These are phyloP conservation scores for Perca fluviatilis DNA, from an alignment of 2,113 vertebrate species.

Conservation along the genomic window DNA sequence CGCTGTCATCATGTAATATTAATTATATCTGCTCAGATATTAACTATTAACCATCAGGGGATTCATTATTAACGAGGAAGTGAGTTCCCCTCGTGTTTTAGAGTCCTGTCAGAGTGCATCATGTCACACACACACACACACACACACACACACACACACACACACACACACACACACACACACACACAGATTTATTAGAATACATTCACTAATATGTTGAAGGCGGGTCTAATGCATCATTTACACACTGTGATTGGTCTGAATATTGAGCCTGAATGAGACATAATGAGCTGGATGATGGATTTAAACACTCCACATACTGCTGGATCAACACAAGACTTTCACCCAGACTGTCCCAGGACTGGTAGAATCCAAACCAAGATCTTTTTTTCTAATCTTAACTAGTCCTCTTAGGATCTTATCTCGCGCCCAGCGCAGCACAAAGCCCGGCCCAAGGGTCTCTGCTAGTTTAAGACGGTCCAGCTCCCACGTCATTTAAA, in stretches of 20 bases:
- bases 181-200: not conserved
- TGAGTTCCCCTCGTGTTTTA: not conserved
- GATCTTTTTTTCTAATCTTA: too few relatives aligned
- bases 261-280: conserved; percentile 26
- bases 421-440: too few relatives aligned
- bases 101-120: conserved; percentile 20
- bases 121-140: not conserved
- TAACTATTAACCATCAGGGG: too few relatives aligned
- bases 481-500: too few relatives aligned
- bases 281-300: conserved; percentile 40
- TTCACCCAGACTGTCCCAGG: too few relatives aligned
- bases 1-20: too few relatives aligned
- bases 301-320: conserved; percentile 16
- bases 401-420: too few relatives aligned
- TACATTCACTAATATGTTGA: not conserved
- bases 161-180: conserved; percentile 9
- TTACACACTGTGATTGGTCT: conserved; percentile 19
- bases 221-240: conserved; percentile 32
- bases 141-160: not conserved
- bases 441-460: too few relatives aligned
- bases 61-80: too few relatives aligned
- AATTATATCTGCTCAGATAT: too few relatives aligned
- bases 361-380: too few relatives aligned
- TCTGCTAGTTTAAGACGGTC: too few relatives aligned
- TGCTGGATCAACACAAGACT: not conserved